phyloP scores from a whole-genome alignment of 2,113 vertebrate genomes.

The Platysteira castanea region DNA sequence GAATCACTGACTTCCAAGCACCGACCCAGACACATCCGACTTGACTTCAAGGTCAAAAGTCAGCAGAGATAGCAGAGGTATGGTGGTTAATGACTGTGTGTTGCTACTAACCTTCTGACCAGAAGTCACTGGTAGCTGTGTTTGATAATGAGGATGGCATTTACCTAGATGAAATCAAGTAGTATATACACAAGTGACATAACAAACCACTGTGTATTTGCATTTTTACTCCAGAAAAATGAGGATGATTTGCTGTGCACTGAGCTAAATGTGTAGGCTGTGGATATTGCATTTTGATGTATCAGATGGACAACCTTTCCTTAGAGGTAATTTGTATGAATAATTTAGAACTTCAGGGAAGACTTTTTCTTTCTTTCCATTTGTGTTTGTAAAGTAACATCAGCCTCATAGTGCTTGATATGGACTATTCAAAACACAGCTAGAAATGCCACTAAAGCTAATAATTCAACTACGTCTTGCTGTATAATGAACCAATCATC shows the following conservation, averaged over 20 bases:
- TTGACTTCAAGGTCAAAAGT: background rate
- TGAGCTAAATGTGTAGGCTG: background rate
- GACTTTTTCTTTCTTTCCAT: background rate
- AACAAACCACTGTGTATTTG: background rate
- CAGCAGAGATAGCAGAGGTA: background rate
- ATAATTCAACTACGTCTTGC: background rate
- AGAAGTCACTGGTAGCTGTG: background rate
- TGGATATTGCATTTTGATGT: background rate
- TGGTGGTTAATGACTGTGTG: background rate
- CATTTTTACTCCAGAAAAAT: background rate
- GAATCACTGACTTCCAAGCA: background rate
- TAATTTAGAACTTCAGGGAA: background rate
- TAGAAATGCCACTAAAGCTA: background rate
- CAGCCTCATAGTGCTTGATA: background rate
- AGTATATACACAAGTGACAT: background rate
- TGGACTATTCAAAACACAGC: background rate
- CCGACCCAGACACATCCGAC: background rate
- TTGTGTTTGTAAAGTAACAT: conserved; percentile 3
- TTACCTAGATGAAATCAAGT: background rate
- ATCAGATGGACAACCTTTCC: background rate
- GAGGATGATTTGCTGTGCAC: background rate
- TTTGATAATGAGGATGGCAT: background rate
- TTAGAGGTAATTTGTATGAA: background rate
- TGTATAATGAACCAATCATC: background rate
- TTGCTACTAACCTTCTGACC: background rate